Evolutionary conservation across 2,888 invertebrate species (phyloP).

Genomic region (Trissolcus japonicus): DNA sequence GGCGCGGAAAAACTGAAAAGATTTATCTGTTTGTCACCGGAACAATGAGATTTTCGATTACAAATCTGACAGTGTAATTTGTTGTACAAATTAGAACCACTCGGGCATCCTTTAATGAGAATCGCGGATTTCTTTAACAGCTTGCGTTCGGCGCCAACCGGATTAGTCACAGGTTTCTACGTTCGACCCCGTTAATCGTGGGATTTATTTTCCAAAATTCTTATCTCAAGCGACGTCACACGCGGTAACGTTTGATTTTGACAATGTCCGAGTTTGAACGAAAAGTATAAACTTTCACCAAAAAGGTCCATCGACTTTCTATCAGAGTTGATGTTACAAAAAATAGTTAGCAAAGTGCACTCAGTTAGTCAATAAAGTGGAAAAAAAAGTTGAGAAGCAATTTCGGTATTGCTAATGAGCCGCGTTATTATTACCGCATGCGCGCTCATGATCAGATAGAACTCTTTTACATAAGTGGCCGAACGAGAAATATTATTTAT

Average conservation of each 20-base stretch:
- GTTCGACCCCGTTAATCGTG: slow-evolving; percentile 30
- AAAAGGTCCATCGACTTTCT: too few species aligned
- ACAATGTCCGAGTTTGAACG: too few species aligned
- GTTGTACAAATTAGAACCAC: slow-evolving; percentile 24
- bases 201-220: too few species aligned
- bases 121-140: slow-evolving; percentile 27
- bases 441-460: background rate
- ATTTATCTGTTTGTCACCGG: background rate
- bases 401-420: slow-evolving; percentile 1
- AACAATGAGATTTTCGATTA: slow-evolving; percentile 10
- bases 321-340: too few species aligned
- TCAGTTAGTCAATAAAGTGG: too few species aligned
- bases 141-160: slow-evolving; percentile 11
- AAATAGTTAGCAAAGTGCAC: too few species aligned
- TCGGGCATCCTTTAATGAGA: slow-evolving; percentile 22
- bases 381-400: background rate
- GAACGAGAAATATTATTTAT: slow-evolving; percentile 10
- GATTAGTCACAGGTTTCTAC: slow-evolving; percentile 24
- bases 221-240: too few species aligned
- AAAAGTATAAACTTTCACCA: too few species aligned
- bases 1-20: too few species aligned
- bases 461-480: background rate
- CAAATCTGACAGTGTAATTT: slow-evolving; percentile 18
- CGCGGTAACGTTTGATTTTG: too few species aligned
- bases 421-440: background rate